phyloP scores from a whole-genome alignment of 1,140 invertebrate species.

The Bombus confusus region DNA sequence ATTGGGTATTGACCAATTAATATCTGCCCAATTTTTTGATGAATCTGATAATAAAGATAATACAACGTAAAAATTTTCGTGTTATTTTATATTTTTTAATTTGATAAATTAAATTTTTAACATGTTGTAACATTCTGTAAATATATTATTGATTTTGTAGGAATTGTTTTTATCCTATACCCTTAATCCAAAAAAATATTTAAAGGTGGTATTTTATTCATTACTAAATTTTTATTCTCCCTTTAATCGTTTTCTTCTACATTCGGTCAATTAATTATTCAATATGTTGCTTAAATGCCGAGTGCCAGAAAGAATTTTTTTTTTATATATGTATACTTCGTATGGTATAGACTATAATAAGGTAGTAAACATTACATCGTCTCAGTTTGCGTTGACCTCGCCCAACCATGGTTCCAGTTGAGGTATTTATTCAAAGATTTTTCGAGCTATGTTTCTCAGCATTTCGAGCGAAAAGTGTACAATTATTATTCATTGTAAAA shows the following conservation, averaged over 20 bases:
- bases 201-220: too few species aligned
- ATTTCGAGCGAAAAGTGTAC: neutral
- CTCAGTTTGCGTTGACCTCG: conserved; percentile 32
- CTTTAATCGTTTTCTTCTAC: too few species aligned
- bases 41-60: neutral
- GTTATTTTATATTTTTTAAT: neutral
- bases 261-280: neutral
- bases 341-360: neutral
- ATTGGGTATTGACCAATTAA: neutral
- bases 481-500: conserved; percentile 6
- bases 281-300: neutral
- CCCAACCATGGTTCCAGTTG: conserved; percentile 9
- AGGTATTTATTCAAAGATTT: conserved; percentile 40
- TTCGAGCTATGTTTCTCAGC: neutral
- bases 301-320: neutral
- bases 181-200: neutral
- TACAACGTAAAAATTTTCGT: neutral
- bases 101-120: neutral
- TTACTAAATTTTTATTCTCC: neutral
- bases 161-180: neutral
- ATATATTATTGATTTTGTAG: neutral
- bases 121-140: neutral
- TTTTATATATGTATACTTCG: neutral
- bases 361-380: conserved; percentile 51
- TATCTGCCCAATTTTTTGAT: neutral